Conservation (phyloP, 2,888 invertebrate species). For the Frankliniella fusca region DNA sequence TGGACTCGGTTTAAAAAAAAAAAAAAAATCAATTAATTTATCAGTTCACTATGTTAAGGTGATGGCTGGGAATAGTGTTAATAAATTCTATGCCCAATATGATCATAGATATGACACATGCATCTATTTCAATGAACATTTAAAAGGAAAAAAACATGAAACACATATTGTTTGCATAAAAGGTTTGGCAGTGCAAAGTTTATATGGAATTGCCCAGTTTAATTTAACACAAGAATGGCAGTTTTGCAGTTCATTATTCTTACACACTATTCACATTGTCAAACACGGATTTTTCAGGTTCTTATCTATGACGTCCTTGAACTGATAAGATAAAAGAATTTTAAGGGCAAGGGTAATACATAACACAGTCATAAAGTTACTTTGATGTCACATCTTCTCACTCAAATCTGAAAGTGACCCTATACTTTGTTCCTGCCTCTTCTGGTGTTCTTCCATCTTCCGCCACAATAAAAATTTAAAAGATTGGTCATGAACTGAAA, state of each 20-base stretch:
- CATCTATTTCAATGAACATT: not conserved
- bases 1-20: conserved; percentile 10
- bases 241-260: not conserved
- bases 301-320: too few relatives aligned
- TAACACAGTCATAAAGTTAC: too few relatives aligned
- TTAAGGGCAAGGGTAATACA: too few relatives aligned
- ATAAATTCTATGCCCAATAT: conserved; percentile 13
- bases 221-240: not conserved
- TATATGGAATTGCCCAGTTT: conserved; percentile 14
- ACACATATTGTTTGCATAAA: conserved; percentile 1
- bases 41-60: not conserved
- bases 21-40: not conserved
- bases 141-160: not conserved
- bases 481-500: too few relatives aligned
- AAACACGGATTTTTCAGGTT: not conserved
- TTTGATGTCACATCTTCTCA: too few relatives aligned
- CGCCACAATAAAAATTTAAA: too few relatives aligned
- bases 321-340: not conserved
- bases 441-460: too few relatives aligned
- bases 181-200: conserved; percentile 18
- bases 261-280: not conserved
- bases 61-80: conserved; percentile 9
- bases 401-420: too few relatives aligned
- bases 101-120: not conserved
- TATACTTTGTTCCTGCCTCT: too few relatives aligned